Conservation (phyloP, 2,113 vertebrate genomes). For the Chiloscyllium plagiosum region DNA sequence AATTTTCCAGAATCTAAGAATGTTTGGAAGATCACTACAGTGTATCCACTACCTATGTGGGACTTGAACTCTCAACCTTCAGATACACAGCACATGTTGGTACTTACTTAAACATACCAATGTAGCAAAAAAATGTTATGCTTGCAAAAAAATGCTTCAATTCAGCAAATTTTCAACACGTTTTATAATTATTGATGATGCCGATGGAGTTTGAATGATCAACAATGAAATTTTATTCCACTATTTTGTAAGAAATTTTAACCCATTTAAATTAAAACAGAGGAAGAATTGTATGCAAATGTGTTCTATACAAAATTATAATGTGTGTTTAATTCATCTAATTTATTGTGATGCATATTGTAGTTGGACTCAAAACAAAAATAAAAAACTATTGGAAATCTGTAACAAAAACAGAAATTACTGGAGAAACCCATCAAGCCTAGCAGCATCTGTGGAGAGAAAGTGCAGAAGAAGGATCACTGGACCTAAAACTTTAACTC, state of each 20-base stretch:
- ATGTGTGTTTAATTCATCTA: neutral
- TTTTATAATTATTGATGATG: neutral
- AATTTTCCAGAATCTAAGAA: too few relatives aligned
- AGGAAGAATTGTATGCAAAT: neutral
- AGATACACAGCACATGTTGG: neutral
- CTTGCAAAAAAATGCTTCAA: neutral
- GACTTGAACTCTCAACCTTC: neutral
- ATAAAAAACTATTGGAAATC: too few relatives aligned
- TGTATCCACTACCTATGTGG: neutral
- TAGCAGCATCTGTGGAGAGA: too few relatives aligned
- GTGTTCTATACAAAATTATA: too few relatives aligned
- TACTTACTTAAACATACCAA: neutral
- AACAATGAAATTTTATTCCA: neutral
- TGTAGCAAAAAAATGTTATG: neutral
- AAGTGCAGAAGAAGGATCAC: too few relatives aligned
- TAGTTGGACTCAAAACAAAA: neutral
- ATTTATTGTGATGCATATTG: neutral
- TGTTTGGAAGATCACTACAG: too few relatives aligned
- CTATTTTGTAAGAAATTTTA: neutral
- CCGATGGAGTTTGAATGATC: neutral
- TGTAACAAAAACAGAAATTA: too few relatives aligned
- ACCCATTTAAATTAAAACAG: neutral
- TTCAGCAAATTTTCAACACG: neutral
- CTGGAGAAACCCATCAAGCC: too few relatives aligned
- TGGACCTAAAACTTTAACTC: too few relatives aligned